Conservation (phyloP, 53 echinoderm and acorn worm species). For the Pentamera pediparva region DNA sequence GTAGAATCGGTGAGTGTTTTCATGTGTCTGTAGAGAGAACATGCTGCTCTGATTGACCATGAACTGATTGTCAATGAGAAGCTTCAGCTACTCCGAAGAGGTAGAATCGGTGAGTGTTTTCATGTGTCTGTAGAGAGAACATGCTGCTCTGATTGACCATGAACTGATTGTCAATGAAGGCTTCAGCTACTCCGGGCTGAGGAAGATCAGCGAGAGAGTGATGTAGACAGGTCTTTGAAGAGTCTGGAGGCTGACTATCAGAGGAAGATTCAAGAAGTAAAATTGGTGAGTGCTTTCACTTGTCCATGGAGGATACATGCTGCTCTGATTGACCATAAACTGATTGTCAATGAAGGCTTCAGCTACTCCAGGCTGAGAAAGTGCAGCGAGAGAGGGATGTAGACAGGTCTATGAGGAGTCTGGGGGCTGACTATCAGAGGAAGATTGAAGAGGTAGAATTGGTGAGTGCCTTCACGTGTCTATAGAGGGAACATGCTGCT, state of each 20-base stretch:
- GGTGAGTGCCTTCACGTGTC: neutral
- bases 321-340: constrained; percentile 11
- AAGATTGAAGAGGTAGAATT: neutral
- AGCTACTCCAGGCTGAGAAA: constrained; percentile 51
- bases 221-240: constrained; percentile 52
- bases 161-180: constrained; percentile 18
- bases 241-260: constrained; percentile 1
- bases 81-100: constrained; percentile 12
- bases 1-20: too few species aligned
- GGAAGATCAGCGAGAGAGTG: constrained; percentile 54
- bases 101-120: too few species aligned
- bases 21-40: constrained; percentile 6
- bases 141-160: constrained; percentile 19
- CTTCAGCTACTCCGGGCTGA: constrained; percentile 40
- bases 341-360: constrained; percentile 19
- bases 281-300: neutral
- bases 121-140: constrained; percentile 6
- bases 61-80: constrained; percentile 19
- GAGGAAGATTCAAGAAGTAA: neutral
- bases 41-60: constrained; percentile 19
- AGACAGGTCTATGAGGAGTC: constrained; percentile 38
- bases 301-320: constrained; percentile 16
- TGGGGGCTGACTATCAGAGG: neutral
- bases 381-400: constrained; percentile 50
- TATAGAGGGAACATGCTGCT: constrained; percentile 30